Evolutionary conservation across 1,140 invertebrate genomes (phyloP).

Genomic region (Listronotus oregonensis): DNA sequence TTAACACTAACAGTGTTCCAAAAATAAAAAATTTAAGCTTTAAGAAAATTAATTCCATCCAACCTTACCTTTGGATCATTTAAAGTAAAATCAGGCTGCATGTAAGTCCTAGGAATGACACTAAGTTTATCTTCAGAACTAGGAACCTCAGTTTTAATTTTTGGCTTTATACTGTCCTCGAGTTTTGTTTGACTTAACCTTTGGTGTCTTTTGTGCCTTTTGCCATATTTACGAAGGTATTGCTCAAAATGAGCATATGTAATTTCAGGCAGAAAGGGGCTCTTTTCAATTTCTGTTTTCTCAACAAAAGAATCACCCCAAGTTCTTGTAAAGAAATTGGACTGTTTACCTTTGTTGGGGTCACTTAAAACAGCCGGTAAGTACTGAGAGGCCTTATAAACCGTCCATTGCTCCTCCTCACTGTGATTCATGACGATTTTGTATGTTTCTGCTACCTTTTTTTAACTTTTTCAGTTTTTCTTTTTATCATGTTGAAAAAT

Average conservation of each 20-base stretch:
- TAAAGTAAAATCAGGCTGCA: constrained; percentile 80
- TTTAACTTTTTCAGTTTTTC: not conserved
- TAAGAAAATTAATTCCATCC: no score
- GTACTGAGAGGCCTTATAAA: constrained; percentile 88
- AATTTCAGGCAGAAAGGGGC: constrained; percentile 81
- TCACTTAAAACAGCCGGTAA: constrained; percentile 96
- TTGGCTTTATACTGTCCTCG: constrained; percentile 42
- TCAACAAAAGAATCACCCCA: constrained; percentile 97
- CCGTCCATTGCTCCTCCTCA: constrained; percentile 68
- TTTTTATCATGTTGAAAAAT: constrained; percentile 7
- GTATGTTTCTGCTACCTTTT: constrained; percentile 9
- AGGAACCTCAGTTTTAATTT: constrained; percentile 20
- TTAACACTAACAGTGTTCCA: no score
- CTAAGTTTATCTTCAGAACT: constrained; percentile 48
- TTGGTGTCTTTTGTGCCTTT: constrained; percentile 64
- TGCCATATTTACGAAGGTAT: constrained; percentile 81
- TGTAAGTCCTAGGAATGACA: constrained; percentile 84
- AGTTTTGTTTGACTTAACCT: constrained; percentile 57
- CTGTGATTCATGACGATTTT: constrained; percentile 6
- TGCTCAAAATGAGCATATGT: constrained; percentile 82
- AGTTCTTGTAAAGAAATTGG: constrained; percentile 94
- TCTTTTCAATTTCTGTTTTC: constrained; percentile 73
- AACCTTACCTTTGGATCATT: constrained; percentile 71
- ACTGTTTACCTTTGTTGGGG: constrained; percentile 86
- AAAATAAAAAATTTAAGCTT: no score